Conservation (phyloP, 2,888 invertebrate species). For the Chironomus riparius region DNA sequence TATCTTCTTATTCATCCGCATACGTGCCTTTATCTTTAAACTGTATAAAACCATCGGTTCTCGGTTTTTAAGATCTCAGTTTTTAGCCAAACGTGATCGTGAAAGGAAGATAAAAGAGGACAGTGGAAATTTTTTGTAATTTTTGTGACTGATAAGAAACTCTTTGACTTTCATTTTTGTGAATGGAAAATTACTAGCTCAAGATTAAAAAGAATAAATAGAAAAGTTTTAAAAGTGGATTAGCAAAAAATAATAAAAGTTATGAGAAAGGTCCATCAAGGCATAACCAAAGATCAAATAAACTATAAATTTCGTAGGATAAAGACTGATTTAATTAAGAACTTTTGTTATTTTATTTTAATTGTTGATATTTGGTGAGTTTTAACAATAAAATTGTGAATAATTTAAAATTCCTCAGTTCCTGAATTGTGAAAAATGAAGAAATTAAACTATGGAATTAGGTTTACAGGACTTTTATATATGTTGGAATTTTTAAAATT, state of each 20-base stretch:
- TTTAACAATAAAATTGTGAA: background rate
- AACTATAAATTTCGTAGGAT: constrained; percentile 12
- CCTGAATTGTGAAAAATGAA: too few species aligned
- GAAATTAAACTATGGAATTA: too few species aligned
- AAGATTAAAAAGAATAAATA: background rate
- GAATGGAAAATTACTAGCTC: background rate
- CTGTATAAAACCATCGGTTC: background rate
- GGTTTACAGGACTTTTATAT: too few species aligned
- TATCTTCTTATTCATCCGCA: background rate
- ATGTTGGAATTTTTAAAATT: too few species aligned
- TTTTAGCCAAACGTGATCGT: background rate
- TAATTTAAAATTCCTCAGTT: too few species aligned
- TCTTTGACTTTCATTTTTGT: background rate
- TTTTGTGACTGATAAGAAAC: too few species aligned
- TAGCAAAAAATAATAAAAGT: background rate
- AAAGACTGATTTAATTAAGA: background rate
- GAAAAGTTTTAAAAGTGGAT: background rate
- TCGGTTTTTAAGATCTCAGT: background rate
- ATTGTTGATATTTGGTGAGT: background rate
- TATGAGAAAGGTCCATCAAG: background rate
- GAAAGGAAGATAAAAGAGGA: background rate
- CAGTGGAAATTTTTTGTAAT: background rate
- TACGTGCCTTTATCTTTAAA: background rate
- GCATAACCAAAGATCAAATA: background rate
- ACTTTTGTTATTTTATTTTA: background rate